Conservation (phyloP, 2,113 vertebrate species). For the Syngnathoides biaculeatus region DNA sequence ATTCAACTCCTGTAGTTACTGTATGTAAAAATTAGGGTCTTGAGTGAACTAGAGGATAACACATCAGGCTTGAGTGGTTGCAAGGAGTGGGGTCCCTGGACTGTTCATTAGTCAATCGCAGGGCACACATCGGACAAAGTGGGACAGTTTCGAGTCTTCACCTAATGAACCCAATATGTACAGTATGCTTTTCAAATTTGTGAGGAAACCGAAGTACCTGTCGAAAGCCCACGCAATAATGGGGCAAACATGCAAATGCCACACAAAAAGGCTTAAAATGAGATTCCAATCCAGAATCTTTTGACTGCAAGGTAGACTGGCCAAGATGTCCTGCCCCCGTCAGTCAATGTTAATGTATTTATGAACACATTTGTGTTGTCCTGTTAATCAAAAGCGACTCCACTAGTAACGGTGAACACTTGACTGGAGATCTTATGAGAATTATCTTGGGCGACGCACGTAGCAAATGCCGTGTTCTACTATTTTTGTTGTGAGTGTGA, state of each 20-base stretch:
- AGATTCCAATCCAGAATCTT: not conserved
- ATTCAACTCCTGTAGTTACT: too few species aligned
- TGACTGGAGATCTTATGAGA: not conserved
- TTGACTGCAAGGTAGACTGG: not conserved
- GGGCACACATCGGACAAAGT: too few species aligned
- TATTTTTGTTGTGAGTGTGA: not conserved
- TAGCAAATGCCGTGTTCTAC: not conserved
- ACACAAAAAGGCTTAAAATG: not conserved
- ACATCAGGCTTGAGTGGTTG: too few species aligned
- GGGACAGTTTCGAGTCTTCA: too few species aligned
- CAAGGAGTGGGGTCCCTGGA: too few species aligned
- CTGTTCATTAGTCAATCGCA: too few species aligned
- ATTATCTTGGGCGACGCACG: not conserved
- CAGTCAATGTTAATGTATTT: not conserved
- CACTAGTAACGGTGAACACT: not conserved
- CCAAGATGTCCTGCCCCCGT: not conserved
- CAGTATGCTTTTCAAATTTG: not conserved
- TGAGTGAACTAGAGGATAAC: too few species aligned
- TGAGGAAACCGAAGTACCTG: too few species aligned
- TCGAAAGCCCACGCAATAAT: not conserved
- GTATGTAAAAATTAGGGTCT: too few species aligned
- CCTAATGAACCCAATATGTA: too few species aligned
- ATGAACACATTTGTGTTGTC: too few species aligned
- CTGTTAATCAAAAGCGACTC: not conserved
- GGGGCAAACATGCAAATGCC: not conserved